Base-by-base conservation (phyloP, 2,113 vertebrate species). In the Actinemys pallida region DNA sequence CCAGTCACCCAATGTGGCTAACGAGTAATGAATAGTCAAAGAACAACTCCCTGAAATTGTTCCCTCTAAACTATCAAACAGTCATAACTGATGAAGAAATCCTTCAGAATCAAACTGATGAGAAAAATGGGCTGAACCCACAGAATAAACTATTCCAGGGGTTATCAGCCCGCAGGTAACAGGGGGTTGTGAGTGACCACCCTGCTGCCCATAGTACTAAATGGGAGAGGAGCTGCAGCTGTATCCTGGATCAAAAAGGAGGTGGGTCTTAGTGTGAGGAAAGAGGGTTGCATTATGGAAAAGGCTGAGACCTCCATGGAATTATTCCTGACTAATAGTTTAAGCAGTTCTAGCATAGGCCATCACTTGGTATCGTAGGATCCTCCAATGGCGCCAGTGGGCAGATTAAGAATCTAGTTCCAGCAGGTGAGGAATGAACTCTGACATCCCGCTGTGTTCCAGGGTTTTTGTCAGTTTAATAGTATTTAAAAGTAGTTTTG, bases 401-500 rank as follows among this genome's bases (percentile, higher is more conserved):
- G 29, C 79, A 59, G 76, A 81, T 54, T 57, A 84, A 57, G 84
- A 78, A 91, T 88, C 86, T 52, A 69, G 85, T 91, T 93, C 81
- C 84, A 94, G 88, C 27, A 88, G 86, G 75, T 92, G 31, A 95
- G 57, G 89, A 92, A 92, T 8, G 6, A 79, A 81, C 72, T 79
- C 94, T 87, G 27, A 53, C 88, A 57, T 24, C 80, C 16, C 19
- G 84, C 9, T 10, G 83, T 90, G 22, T 92, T 83, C 53, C 12
- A 53, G 1, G 5, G 86, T 91, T 45, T 47, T 84, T 87, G 13
- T 93, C 88, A 69, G 83, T 84, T 92, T 83, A 86, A 29, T 86
- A 93, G 78, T 95, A 87, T 69, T 96, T 95, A 91, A 94, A 95
- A 93, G 83, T 49, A 90, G 35, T 20, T 94, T 69, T 90, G 89